Conservation (phyloP, 2,113 vertebrate genomes). For the Rhegmatorhina hoffmannsi region DNA sequence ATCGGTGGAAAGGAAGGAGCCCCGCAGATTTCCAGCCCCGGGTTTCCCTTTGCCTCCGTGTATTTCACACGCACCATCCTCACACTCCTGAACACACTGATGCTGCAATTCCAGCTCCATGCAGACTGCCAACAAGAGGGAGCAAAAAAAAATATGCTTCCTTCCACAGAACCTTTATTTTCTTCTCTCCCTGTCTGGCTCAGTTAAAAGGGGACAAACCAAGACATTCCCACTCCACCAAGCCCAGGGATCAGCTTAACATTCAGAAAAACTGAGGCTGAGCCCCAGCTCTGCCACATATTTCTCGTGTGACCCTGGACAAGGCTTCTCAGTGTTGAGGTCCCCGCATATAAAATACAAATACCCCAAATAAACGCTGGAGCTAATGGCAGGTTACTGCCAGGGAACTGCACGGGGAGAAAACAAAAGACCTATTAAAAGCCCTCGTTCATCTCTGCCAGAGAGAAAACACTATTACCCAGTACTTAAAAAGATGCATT, state of each 20-base stretch:
- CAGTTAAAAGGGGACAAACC: background rate
- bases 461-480: background rate
- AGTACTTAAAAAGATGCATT: background rate
- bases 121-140: background rate
- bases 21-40: accelerated
- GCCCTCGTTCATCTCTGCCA: background rate
- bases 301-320: background rate
- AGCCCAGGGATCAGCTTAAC: background rate
- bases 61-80: accelerated
- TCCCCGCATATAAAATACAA: background rate
- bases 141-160: background rate
- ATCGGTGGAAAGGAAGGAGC: background rate
- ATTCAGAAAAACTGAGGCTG: accelerated
- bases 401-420: background rate
- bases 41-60: background rate
- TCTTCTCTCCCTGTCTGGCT: background rate
- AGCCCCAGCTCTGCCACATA: background rate
- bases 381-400: background rate
- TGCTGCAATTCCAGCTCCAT: accelerated
- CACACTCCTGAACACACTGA: accelerated
- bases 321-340: background rate
- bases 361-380: background rate
- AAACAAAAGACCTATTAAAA: conserved; percentile 41
- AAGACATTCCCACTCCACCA: background rate
- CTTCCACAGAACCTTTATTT: background rate